Evolutionary conservation across 2,113 vertebrate species (phyloP).

Genomic region (Ranitomeya imitator): DNA sequence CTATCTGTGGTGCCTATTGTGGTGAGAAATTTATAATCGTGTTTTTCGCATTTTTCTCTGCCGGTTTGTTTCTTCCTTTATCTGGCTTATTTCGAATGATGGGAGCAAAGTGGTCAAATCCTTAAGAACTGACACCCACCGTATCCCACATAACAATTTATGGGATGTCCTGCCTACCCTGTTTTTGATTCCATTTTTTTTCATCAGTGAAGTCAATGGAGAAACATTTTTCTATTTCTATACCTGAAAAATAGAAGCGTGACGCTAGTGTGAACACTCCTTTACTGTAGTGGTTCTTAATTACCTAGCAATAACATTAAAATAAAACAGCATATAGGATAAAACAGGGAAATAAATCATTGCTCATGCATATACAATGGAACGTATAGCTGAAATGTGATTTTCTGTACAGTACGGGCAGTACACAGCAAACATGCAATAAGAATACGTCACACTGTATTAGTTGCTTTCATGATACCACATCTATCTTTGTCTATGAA

Average conservation of each 20-base stretch:
- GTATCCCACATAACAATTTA: no score
- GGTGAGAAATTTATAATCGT: no score
- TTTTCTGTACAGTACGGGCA: not conserved
- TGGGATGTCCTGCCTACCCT: no score
- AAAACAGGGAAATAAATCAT: not conserved
- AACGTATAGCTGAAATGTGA: not conserved
- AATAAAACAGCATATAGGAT: not conserved
- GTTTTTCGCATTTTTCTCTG: no score
- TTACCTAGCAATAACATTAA: not conserved
- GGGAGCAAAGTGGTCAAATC: no score
- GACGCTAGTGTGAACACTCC: not conserved
- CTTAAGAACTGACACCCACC: no score
- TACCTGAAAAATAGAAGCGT: not conserved
- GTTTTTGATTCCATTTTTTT: not conserved
- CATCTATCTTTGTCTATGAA: not conserved
- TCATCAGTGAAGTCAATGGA: not conserved
- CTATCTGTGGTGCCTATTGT: no score
- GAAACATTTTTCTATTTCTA: not conserved
- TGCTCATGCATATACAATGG: not conserved
- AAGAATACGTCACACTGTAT: not conserved
- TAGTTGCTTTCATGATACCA: not conserved
- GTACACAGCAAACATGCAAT: not conserved
- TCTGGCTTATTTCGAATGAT: no score
- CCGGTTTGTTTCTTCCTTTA: no score
- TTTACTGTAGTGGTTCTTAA: not conserved